Evolutionary conservation across 1,140 invertebrate genomes (phyloP).

Genomic region (Aphidius gifuensis): DNA sequence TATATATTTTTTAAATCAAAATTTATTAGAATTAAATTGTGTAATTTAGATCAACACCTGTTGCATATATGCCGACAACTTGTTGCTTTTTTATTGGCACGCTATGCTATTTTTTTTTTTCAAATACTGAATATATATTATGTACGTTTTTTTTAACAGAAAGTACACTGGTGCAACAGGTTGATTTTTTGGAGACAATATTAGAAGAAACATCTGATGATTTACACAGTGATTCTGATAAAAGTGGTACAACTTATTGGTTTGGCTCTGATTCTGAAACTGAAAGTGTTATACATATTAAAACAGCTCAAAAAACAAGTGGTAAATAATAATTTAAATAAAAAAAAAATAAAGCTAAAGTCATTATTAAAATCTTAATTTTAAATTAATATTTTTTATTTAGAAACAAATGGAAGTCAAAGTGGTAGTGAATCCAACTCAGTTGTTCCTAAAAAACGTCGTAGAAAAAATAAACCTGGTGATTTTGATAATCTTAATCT

Average conservation of each 20-base stretch:
- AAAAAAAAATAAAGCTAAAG: not conserved
- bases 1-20: no score
- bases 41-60: no score
- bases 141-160: conserved; percentile 46
- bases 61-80: no score
- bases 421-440: conserved; percentile 73
- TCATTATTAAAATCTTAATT: conserved; percentile 1
- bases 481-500: conserved; percentile 33
- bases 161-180: conserved; percentile 54
- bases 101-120: no score
- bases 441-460: conserved; percentile 74
- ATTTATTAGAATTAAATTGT: no score
- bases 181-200: conserved; percentile 69
- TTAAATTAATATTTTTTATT: conserved; percentile 16
- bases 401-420: conserved; percentile 44
- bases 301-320: conserved; percentile 38
- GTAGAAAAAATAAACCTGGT: conserved; percentile 58
- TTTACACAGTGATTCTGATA: conserved; percentile 67
- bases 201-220: conserved; percentile 76
- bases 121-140: no score
- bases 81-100: no score
- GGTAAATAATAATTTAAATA: conserved; percentile 33
- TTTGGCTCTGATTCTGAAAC: conserved; percentile 65
- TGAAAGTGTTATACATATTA: conserved; percentile 54
- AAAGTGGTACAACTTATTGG: conserved; percentile 56